Conservation (phyloP, 2,113 vertebrate species). For the Numenius arquata region DNA sequence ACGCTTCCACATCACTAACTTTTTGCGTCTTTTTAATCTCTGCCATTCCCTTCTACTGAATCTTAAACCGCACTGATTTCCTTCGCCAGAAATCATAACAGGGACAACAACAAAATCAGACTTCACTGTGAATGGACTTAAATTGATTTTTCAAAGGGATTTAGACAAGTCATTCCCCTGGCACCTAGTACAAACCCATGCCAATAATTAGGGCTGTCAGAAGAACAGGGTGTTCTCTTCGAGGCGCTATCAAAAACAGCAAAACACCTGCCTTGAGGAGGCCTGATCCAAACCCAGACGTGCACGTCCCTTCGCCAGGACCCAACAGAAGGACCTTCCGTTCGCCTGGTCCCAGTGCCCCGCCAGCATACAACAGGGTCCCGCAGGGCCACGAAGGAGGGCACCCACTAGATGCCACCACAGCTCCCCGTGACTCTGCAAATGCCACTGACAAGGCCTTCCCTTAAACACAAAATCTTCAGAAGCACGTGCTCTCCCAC, state of each 20-base stretch:
- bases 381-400: fast-evolving
- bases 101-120: background rate
- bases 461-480: background rate
- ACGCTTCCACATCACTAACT: background rate
- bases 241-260: background rate
- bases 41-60: background rate
- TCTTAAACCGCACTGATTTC: background rate
- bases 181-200: background rate
- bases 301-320: fast-evolving
- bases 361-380: background rate
- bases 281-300: background rate
- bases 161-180: background rate
- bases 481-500: background rate
- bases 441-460: background rate
- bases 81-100: background rate
- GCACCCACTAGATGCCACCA: background rate
- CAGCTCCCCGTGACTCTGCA: background rate
- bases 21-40: background rate
- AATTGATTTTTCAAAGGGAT: background rate
- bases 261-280: background rate
- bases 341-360: background rate
- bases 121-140: background rate
- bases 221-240: background rate
- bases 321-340: fast-evolving
- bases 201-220: background rate